Percentiles rank a stretch among this genome's conserved stretches.
phyloP scores from a whole-genome alignment of 2,113 vertebrate genomes.

The Nothobranchius furzeri region DNA sequence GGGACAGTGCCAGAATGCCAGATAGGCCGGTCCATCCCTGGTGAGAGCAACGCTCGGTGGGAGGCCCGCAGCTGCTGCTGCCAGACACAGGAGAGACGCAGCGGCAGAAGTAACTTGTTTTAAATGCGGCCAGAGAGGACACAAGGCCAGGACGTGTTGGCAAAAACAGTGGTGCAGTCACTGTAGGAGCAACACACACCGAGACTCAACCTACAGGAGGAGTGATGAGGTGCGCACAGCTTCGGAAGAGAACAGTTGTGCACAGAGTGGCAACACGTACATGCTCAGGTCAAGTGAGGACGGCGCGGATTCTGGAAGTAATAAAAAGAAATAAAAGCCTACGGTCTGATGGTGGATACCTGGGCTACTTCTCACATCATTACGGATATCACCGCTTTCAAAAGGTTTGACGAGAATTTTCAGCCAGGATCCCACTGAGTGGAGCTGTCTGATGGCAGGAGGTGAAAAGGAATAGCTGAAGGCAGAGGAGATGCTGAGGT shows the following conservation, averaged over 20 bases:
- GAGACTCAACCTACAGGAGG: background rate
- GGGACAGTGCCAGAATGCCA: too few species aligned
- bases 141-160: too few species aligned
- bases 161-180: background rate
- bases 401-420: rapidly evolving
- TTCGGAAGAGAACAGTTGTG: too few species aligned
- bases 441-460: background rate
- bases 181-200: background rate
- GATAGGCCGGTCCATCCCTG: too few species aligned
- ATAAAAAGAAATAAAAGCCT: too few species aligned
- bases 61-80: background rate
- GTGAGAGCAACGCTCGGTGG: too few species aligned
- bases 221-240: background rate
- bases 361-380: background rate
- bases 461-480: background rate
- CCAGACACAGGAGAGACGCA: too few species aligned
- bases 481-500: conserved; percentile 3
- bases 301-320: too few species aligned
- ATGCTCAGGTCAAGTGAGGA: too few species aligned
- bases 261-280: too few species aligned
- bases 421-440: rapidly evolving
- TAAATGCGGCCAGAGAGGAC: background rate
- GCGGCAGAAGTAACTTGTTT: background rate
- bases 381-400: background rate
- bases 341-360: background rate